phyloP scores from a whole-genome alignment of 2,113 vertebrate genomes.

The Nyctereutes procyonoides region DNA sequence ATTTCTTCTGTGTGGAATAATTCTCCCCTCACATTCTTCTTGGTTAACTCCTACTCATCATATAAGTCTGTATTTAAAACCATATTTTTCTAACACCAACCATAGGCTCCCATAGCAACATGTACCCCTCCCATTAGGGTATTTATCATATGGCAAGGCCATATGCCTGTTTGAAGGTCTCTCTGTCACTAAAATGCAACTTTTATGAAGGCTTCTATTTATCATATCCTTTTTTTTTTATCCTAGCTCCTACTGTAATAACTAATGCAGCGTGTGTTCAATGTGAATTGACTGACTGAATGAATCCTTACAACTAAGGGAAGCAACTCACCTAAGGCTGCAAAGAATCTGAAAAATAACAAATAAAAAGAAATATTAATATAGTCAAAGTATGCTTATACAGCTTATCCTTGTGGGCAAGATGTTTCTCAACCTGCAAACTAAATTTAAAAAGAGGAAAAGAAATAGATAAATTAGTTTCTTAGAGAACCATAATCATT shows the following conservation, averaged over 20 bases:
- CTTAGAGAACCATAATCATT: background rate
- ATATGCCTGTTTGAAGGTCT: background rate
- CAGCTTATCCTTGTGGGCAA: background rate
- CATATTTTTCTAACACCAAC: background rate
- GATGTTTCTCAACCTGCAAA: background rate
- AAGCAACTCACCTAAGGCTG: background rate
- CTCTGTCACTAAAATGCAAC: background rate
- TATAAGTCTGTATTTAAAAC: background rate
- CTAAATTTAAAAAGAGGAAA: background rate
- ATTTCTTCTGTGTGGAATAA: background rate
- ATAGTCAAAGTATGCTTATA: background rate
- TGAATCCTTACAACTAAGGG: background rate
- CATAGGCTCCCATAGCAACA: background rate
- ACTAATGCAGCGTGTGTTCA: background rate
- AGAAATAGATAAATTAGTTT: background rate
- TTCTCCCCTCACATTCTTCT: background rate
- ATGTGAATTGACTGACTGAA: background rate
- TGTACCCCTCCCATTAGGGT: background rate
- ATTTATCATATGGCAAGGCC: background rate
- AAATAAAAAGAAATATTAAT: background rate
- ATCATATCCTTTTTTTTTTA: background rate
- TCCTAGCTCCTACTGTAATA: background rate
- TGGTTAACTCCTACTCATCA: background rate
- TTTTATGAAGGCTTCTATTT: background rate
- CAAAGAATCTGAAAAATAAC: background rate